Conservation (phyloP, 2,888 invertebrate genomes). For the Ptilodon capucinus region DNA sequence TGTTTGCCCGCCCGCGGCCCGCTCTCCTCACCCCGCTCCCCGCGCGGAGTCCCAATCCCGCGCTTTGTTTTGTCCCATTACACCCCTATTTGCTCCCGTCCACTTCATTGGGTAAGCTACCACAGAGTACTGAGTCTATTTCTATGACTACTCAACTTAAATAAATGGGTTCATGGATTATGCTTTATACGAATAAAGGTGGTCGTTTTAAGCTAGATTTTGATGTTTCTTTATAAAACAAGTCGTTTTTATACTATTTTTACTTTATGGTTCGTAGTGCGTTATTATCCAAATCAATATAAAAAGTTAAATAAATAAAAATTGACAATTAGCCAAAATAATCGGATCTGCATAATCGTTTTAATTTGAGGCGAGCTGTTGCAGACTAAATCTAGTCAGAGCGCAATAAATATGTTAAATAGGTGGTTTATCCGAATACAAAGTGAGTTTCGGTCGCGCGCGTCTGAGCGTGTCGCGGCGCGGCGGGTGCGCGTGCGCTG, state of each 20-base stretch:
- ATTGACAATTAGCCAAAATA: neutral
- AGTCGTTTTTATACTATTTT: no score
- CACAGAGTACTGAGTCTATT: neutral
- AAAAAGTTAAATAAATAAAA: no score
- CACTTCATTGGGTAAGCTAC: slow-evolving; percentile 37
- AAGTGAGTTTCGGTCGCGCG: slow-evolving; percentile 14
- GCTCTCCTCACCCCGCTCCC: neutral
- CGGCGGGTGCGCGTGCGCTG: neutral
- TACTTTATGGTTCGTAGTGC: no score
- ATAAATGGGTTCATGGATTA: neutral
- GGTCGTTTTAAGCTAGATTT: no score
- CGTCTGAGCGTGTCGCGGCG: neutral
- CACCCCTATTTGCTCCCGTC: slow-evolving; percentile 34
- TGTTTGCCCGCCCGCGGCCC: slow-evolving; percentile 40
- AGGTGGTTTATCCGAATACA: slow-evolving; percentile 10
- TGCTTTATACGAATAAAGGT: no score
- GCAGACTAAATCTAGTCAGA: slow-evolving; percentile 20
- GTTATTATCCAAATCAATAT: no score
- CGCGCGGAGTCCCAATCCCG: slow-evolving; percentile 9
- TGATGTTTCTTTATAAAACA: no score
- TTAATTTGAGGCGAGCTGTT: slow-evolving; percentile 5
- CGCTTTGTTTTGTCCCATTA: slow-evolving; percentile 39
- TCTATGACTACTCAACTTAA: slow-evolving; percentile 23
- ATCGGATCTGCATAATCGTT: neutral
- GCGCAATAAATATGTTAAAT: slow-evolving; percentile 17